Evolutionary conservation across 2,888 invertebrate genomes (phyloP).

Genomic region (Cremastinae sp.): DNA sequence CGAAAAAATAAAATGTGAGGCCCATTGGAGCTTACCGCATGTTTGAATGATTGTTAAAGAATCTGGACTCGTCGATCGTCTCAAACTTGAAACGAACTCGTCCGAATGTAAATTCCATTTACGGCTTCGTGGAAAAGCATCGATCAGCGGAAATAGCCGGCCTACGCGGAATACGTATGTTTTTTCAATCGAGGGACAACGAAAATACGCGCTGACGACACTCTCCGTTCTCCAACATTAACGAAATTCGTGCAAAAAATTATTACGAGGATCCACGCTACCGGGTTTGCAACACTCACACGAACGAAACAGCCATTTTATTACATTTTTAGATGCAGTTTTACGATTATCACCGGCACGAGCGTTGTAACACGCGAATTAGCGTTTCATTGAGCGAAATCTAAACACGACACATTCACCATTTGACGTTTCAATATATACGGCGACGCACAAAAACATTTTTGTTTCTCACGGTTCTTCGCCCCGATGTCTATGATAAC

Average conservation of each 20-base stretch:
- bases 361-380: constrained; percentile 25
- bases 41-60: constrained; percentile 61
- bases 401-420: constrained; percentile 47
- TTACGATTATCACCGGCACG: constrained; percentile 4
- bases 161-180: constrained; percentile 13
- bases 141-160: constrained; percentile 33
- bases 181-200: constrained; percentile 16
- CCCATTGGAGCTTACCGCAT: constrained; percentile 69
- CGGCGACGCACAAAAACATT: constrained; percentile 11
- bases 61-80: constrained; percentile 34
- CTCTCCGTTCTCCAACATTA: neutral
- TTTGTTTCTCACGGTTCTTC: neutral
- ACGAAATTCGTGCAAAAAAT: neutral
- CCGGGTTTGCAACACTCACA: constrained; percentile 3
- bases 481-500: too few relatives aligned
- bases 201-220: constrained; percentile 22
- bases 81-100: constrained; percentile 40
- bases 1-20: too few relatives aligned
- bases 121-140: constrained; percentile 15
- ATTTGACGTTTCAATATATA: neutral
- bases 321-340: neutral
- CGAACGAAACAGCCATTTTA: neutral
- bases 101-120: constrained; percentile 40
- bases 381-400: constrained; percentile 17
- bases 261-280: neutral